phyloP scores from a whole-genome alignment of 2,797 vertebrate genomes.

The Alauda arvensis region DNA sequence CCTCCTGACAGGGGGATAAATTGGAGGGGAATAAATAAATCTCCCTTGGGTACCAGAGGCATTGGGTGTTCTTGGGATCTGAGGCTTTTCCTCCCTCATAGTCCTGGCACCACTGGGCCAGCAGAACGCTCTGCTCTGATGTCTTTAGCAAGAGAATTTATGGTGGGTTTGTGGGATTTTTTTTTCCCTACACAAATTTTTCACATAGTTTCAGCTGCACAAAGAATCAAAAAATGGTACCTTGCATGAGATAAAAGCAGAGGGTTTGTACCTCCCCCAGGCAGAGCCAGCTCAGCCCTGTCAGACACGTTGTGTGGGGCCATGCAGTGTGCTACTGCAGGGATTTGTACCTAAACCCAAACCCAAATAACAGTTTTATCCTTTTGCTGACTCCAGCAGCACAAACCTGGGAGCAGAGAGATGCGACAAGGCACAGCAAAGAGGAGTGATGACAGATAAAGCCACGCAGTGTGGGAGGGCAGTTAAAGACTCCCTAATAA shows the following conservation, averaged over 20 bases:
- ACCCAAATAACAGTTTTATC: not conserved
- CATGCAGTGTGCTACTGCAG: fast-evolving
- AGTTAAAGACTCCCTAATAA: not conserved
- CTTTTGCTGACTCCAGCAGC: not conserved
- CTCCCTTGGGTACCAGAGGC: not conserved
- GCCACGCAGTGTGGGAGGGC: not conserved
- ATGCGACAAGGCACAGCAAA: not conserved
- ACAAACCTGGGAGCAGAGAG: not conserved
- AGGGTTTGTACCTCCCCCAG: not conserved
- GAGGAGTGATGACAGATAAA: not conserved
- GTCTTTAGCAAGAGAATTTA: not conserved
- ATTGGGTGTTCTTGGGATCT: not conserved
- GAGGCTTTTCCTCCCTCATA: not conserved
- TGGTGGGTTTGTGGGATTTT: not conserved
- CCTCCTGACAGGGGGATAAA: not conserved
- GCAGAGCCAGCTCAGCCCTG: not conserved
- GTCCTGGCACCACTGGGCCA: not conserved
- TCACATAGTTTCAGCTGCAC: not conserved
- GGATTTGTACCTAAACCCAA: not conserved
- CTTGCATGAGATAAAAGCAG: not conserved
- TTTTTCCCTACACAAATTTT: fast-evolving
- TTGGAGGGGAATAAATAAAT: not conserved
- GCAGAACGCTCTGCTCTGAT: not conserved
- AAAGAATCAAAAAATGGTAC: not conserved
- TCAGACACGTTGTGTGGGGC: not conserved